phyloP scores from a whole-genome alignment of 1,140 invertebrate species.

The Scaptodrosophila lebanonensis region DNA sequence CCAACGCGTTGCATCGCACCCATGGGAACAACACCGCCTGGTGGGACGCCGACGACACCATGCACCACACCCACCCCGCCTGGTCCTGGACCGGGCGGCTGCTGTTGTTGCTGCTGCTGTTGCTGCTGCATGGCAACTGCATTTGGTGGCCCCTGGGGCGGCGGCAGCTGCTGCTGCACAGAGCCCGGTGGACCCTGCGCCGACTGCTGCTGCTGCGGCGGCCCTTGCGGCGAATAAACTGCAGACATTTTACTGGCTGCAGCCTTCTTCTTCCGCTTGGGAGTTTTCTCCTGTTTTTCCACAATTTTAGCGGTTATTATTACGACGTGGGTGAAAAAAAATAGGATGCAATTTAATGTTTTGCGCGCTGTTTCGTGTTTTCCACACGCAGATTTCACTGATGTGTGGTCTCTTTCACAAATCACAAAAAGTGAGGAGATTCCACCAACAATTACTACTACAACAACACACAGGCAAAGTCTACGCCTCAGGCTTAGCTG shows the following conservation, averaged over 20 bases:
- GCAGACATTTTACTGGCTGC: slow-evolving; percentile 79
- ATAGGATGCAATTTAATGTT: slow-evolving; percentile 8
- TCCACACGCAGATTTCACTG: not conserved
- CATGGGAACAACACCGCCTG: slow-evolving; percentile 45
- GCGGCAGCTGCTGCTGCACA: slow-evolving; percentile 34
- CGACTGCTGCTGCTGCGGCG: slow-evolving; percentile 56
- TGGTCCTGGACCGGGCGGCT: no score
- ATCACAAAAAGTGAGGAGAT: not conserved
- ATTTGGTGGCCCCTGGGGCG: slow-evolving; percentile 21
- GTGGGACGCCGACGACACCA: slow-evolving; percentile 13
- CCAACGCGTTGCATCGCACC: slow-evolving; percentile 33
- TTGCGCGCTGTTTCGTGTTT: slow-evolving; percentile 1
- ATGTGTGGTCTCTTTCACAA: no score
- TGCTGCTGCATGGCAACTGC: slow-evolving; percentile 34
- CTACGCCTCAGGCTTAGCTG: slow-evolving; percentile 35
- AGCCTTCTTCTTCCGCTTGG: slow-evolving; percentile 77
- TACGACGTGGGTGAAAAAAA: slow-evolving; percentile 50
- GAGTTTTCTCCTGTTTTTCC: slow-evolving; percentile 77
- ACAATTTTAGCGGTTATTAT: slow-evolving; percentile 77
- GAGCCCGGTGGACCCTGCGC: slow-evolving; percentile 14
- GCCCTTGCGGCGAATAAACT: slow-evolving; percentile 79
- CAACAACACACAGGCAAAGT: slow-evolving; percentile 10
- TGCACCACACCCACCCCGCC: slow-evolving; percentile 10
- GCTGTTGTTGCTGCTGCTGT: slow-evolving; percentile 30
- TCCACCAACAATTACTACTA: slow-evolving; percentile 4